Base-by-base conservation (phyloP, 2,888 invertebrate species). In the Imbricaverruca yamaguchii region DNA sequence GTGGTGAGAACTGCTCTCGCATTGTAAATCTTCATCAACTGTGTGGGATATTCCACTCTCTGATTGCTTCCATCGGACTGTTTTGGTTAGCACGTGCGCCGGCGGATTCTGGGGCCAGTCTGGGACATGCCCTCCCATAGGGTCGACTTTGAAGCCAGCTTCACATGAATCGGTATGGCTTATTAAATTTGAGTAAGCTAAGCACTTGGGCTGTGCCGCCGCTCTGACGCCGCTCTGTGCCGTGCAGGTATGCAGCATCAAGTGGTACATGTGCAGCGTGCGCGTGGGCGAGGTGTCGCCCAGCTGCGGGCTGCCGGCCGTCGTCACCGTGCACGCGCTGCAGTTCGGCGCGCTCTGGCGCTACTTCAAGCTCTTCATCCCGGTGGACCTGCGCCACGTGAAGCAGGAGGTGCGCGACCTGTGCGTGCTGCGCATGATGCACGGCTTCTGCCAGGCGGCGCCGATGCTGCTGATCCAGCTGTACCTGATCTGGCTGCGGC, bases 381-480 rank as follows among this genome's bases (percentile, higher is more conserved):
- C 95, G 13, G 93, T 94, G 10, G 93, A 95, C 86, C 87, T 95
- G 84, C 88, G 92, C 81, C 91, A 92, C 83, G 95, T 95, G 23
- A 95, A 95, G 86, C 92, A 93, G 85, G 95, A 95, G 90, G 89
- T 91, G 2, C 86, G 90, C 23, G 91, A 91, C 85, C 85, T 91
- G 80, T 90, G 93, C 85, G 92, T 95, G 89, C 89, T 96, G 55
- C 90, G 96, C 6, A 87, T 96, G 84, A 91, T 95, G 67, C 95
- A 95, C 87, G 95, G 94, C 23, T 95, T 96, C 87, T 92, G 94
- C 85, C 93, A 95, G 87, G 94, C 95, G 23, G 93, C 94, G 12
- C 96, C 96, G 1, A 94, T 96, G 93, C 87, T 96, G 82, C 88
- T 95, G 8, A 89, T 96, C 21, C 95, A 95, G 86, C 88, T 94